phyloP scores from a whole-genome alignment of 2,113 vertebrate genomes.

The Hepsetus odoe region DNA sequence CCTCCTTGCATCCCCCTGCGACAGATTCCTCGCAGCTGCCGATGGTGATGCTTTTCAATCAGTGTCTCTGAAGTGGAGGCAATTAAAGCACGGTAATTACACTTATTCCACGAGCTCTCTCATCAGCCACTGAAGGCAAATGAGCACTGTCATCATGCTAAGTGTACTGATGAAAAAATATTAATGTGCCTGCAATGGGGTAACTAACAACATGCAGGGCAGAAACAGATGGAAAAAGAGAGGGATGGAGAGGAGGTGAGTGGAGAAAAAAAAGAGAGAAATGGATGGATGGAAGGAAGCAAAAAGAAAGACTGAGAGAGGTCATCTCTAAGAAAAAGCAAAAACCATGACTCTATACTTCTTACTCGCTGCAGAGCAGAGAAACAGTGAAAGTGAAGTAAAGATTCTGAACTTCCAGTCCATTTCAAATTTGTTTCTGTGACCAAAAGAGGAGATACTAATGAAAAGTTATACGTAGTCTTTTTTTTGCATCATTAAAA shows the following conservation, averaged over 20 bases:
- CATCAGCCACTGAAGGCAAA: constrained; percentile 46
- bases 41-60: constrained; percentile 42
- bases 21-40: constrained; percentile 11
- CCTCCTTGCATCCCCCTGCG: neutral
- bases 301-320: neutral
- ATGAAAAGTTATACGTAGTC: no score
- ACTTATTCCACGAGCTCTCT: constrained; percentile 35
- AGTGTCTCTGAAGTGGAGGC: constrained; percentile 39
- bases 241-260: neutral
- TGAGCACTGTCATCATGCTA: constrained; percentile 26
- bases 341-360: no score
- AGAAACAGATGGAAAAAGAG: neutral
- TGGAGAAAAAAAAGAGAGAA: neutral
- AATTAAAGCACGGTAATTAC: constrained; percentile 45
- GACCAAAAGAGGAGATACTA: no score
- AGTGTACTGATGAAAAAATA: constrained; percentile 38
- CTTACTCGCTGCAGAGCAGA: no score
- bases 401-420: no score
- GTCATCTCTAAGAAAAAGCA: neutral
- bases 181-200: constrained; percentile 14
- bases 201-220: constrained; percentile 1
- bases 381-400: no score
- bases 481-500: no score
- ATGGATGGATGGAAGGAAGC: no score
- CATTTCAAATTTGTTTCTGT: no score